A percentile compares a stretch with the other conserved stretches of the same genome.
These are phyloP conservation scores for Atherix ibis DNA, from an alignment of 2,888 invertebrate species.

Conservation along the genomic window DNA sequence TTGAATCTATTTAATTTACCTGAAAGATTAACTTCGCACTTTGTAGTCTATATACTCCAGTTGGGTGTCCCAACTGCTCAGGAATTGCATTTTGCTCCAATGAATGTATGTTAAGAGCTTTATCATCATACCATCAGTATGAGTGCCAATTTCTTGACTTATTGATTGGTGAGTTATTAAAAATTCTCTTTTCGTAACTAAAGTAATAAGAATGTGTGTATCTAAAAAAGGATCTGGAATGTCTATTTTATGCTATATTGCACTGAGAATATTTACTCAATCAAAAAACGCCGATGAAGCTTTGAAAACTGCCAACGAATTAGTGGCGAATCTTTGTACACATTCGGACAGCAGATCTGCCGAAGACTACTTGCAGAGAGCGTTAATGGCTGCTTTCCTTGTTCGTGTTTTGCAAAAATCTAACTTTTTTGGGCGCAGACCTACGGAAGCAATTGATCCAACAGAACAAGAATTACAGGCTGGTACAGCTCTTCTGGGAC, in stretches of 20 bases:
- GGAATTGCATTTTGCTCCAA: slow-evolving; percentile 60
- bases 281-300: slow-evolving; percentile 33
- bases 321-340: slow-evolving; percentile 49
- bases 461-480: slow-evolving; percentile 41
- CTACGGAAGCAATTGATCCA: slow-evolving; percentile 31
- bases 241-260: slow-evolving; percentile 61
- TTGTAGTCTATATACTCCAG: slow-evolving; percentile 43
- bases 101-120: slow-evolving; percentile 47
- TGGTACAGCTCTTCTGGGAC: slow-evolving; percentile 47
- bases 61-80: slow-evolving; percentile 57
- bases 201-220: neutral
- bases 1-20: neutral
- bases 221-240: slow-evolving; percentile 52
- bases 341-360: slow-evolving; percentile 44
- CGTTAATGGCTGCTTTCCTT: slow-evolving; percentile 62
- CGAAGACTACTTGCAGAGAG: slow-evolving; percentile 56
- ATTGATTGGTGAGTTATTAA: slow-evolving; percentile 42
- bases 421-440: slow-evolving; percentile 42
- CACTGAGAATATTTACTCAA: slow-evolving; percentile 63
- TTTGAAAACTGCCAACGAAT: slow-evolving; percentile 29
- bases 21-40: slow-evolving; percentile 2
- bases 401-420: slow-evolving; percentile 51
- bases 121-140: slow-evolving; percentile 50
- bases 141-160: slow-evolving; percentile 63
- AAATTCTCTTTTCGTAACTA: slow-evolving; percentile 10